Percentiles rank a stretch among this genome's conserved stretches.
Conservation (phyloP, 2,113 vertebrate species). For the Aramus guarauna region DNA sequence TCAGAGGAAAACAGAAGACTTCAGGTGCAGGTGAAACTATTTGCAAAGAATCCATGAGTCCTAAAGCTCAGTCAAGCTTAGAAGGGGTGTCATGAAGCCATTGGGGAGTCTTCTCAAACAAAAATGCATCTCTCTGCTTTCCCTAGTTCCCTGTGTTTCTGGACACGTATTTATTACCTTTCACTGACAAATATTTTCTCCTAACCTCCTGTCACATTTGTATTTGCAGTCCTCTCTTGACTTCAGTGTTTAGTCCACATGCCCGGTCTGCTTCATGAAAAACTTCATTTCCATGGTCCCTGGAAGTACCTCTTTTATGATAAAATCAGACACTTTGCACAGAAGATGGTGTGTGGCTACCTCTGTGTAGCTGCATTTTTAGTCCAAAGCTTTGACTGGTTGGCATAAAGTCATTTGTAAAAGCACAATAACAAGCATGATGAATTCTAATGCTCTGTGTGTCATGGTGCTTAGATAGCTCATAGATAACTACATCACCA, state of each 20-base stretch:
- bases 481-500: conserved; percentile 28
- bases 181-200: neutral
- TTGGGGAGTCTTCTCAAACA: neutral
- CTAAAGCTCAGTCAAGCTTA: neutral
- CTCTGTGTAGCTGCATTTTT: neutral
- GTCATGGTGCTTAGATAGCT: neutral
- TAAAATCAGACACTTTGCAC: neutral
- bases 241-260: neutral
- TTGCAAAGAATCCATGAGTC: neutral
- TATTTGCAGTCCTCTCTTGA: neutral
- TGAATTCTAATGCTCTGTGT: conserved; percentile 41
- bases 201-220: neutral
- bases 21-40: neutral
- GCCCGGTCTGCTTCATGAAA: neutral
- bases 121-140: neutral
- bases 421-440: conserved; percentile 32
- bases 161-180: neutral
- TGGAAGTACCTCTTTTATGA: neutral
- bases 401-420: conserved; percentile 34
- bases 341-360: neutral
- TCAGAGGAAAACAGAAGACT: neutral
- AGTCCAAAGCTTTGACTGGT: neutral
- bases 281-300: neutral
- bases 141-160: neutral
- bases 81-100: neutral